These are phyloP conservation scores for Drosophila subsilvestris DNA, from an alignment of 2,888 invertebrate species.

Conservation along the genomic window DNA sequence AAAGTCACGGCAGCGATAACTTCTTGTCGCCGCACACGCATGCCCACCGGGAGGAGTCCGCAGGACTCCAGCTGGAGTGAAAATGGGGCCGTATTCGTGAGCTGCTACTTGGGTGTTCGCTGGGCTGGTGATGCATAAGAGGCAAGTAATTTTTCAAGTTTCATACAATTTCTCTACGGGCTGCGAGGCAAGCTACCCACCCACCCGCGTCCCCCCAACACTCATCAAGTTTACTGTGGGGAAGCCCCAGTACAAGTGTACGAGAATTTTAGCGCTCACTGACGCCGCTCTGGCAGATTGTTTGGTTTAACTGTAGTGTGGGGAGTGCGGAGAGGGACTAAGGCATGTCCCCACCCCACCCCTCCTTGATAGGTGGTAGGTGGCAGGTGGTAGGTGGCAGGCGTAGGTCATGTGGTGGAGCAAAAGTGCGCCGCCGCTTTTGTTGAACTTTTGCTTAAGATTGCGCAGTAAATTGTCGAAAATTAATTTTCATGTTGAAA, in stretches of 20 bases:
- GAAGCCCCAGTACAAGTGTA: constrained; percentile 70
- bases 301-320: constrained; percentile 63
- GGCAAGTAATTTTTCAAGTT: constrained; percentile 75
- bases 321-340: constrained; percentile 11
- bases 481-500: constrained; percentile 81
- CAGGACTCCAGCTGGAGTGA: not conserved
- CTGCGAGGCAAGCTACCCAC: not conserved
- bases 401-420: constrained; percentile 21
- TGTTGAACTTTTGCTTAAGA: constrained; percentile 81
- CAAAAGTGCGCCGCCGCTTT: constrained; percentile 63
- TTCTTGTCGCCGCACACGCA: constrained; percentile 50
- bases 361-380: not conserved
- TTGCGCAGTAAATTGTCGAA: constrained; percentile 82
- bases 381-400: constrained; percentile 15
- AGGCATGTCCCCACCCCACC: no score
- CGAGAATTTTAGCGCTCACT: constrained; percentile 71
- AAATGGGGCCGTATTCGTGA: no score
- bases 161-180: constrained; percentile 57
- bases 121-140: not conserved
- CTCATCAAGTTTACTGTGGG: constrained; percentile 21
- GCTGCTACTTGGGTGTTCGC: not conserved
- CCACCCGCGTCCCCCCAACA: not conserved
- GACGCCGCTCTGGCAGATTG: constrained; percentile 69
- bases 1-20: constrained; percentile 18
- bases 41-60: constrained; percentile 28